Evolutionary conservation across 1,140 invertebrate species (phyloP).

Genomic region (Diuraphis noxia): DNA sequence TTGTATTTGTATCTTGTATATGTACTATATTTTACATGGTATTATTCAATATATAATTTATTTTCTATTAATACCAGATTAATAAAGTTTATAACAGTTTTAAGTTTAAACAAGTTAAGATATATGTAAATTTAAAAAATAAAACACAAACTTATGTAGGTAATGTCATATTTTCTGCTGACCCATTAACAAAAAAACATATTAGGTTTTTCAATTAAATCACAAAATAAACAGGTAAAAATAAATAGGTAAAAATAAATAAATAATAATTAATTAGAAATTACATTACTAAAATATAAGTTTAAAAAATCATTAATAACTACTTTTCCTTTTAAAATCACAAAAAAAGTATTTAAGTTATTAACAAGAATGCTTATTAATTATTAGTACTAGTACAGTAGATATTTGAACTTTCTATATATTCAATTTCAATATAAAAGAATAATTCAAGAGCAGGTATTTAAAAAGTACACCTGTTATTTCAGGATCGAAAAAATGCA

Average conservation of each 20-base stretch:
- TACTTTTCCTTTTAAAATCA: background rate
- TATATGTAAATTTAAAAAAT: background rate
- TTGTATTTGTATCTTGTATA: background rate
- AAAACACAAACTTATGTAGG: too few relatives aligned
- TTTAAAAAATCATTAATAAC: background rate
- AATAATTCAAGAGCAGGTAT: background rate
- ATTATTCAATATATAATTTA: background rate
- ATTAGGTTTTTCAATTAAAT: too few relatives aligned
- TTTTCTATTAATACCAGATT: background rate
- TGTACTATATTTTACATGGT: too few relatives aligned
- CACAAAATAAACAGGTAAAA: too few relatives aligned
- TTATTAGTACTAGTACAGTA: background rate
- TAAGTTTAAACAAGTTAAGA: background rate
- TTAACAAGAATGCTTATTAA: background rate
- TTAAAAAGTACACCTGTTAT: background rate
- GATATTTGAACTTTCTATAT: background rate
- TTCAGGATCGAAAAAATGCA: constrained; percentile 76
- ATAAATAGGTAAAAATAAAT: too few relatives aligned
- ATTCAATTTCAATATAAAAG: background rate
- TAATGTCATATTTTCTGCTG: too few relatives aligned
- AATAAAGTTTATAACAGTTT: too few relatives aligned
- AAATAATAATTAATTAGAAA: too few relatives aligned
- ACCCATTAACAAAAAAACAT: background rate
- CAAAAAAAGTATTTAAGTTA: background rate
- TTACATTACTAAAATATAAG: background rate